phyloP scores from a whole-genome alignment of 2,113 vertebrate genomes.

The cattle (Bos taurus) region ARS-UCD2.0 NC_037356.1:39305001-39305500 shows the following conservation, averaged over 20 bases:
- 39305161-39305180: background rate
- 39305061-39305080: background rate
- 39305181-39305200: background rate
- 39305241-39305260: background rate
- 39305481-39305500: too few species aligned
- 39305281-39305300: background rate
- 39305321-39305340: background rate
- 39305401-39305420: too few species aligned
- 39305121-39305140: background rate
- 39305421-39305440: rapidly evolving
- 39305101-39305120: background rate
- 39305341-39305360: background rate
- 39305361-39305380: background rate
- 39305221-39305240: background rate
- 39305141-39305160: background rate
- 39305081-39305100: background rate
- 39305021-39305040: background rate
- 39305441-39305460: too few species aligned
- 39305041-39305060: background rate
- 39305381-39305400: background rate
- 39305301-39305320: background rate
- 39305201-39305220: background rate
- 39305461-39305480: too few species aligned
- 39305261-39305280: background rate
- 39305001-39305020: background rate